Base-by-base conservation (phyloP, 1,140 invertebrate species). In the Dinoponera quadriceps region DNA sequence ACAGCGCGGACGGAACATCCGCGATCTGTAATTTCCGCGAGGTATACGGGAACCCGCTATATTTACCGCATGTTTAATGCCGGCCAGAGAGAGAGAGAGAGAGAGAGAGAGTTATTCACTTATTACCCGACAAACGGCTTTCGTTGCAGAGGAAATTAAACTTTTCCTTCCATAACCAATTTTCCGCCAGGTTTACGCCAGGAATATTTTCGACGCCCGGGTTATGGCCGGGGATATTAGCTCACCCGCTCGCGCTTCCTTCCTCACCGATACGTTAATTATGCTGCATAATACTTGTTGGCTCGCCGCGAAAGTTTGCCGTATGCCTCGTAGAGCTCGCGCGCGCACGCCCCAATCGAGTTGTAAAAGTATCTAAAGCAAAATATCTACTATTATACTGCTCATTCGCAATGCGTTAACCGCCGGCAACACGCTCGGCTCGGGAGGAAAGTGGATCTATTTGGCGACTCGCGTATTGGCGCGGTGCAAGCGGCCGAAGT, bases 121-220 rank as follows among this genome's bases (percentile, higher is more conserved):
- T 69, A 78, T 80, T 80, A 13, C 13, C 25, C 66, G 44, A 80
- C 75, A 57, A 80, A 80, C 75, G 65, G 54, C 7, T 71, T n/a
- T 16, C 33, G 14, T 25, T 29, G n/a, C 22, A 18, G 51, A 80
- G 75, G 75, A 80, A 80, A 80, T 80, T 80, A 71, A 80, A 80
- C 65, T 80, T 80, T 78, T 80, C 51, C 75, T 59, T 59, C 33
- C 51, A 57, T 18, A 80, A 69, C 75, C 38, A 80, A 80, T 71
- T 80, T 80, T 80, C 75, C 75, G 54, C 65, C 38, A 80, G 75
- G 33, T 57, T 80, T 71, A 3, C 65, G 33, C 65, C 38, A 48
- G 33, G 55, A 80, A 71, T 59, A 71, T 80, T 71, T 69, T 69
- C 54, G 75, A 80, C 75, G 75, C 65, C 25, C 54, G 51, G n/a